Base-by-base conservation (phyloP, 2,797 vertebrate genomes). In the Carcharodon carcharias region DNA sequence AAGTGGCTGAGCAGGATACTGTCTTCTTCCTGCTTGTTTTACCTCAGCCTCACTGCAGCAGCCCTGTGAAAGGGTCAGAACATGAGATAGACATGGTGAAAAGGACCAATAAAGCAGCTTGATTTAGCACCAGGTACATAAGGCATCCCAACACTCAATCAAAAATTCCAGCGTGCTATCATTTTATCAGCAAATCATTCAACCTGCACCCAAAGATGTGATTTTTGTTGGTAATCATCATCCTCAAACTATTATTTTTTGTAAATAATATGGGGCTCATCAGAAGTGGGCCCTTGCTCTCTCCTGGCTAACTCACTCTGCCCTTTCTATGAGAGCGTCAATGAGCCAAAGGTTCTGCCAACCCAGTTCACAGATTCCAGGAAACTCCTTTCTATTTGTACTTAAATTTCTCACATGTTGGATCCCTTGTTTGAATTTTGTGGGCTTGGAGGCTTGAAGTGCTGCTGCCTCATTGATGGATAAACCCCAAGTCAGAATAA, bases 31-130 rank as follows among this genome's bases (percentile, higher is more conserved):
- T 0, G 99, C 99, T 97, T 99, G 99, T 97, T 99, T 99, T 95
- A 99, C 99, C 98, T 99, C 99, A 0, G 98, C 99, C 69, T 99
- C 99, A 71, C 99, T 98, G 97, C 99, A 99, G 97, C 99, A 99
- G 97, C 99, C 98, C 99, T 99, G 96, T 28, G 95, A 96, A 0
- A 96, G 31, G 5, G 97, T 45, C 96, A 96, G 35, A 91, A 50
- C 11, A 96, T 28, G 96, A 18, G 50, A 8, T 1, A 96, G 65
- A n/a, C 45, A 96, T 92, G 71, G 0, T 0, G 45, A 12, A 0
- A 89, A 67, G 67, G n/a, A 16, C 35, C 11, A 26, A 28, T 9
- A 18, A 54, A 56, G 56, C 28, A 31, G 26, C 16, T 58, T 54
- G 28, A 56, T 31, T 21, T 23, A 93, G 61, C 21, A 61, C 3